phyloP scores from a whole-genome alignment of 2,113 vertebrate species.

The Donacobius atricapilla region DNA sequence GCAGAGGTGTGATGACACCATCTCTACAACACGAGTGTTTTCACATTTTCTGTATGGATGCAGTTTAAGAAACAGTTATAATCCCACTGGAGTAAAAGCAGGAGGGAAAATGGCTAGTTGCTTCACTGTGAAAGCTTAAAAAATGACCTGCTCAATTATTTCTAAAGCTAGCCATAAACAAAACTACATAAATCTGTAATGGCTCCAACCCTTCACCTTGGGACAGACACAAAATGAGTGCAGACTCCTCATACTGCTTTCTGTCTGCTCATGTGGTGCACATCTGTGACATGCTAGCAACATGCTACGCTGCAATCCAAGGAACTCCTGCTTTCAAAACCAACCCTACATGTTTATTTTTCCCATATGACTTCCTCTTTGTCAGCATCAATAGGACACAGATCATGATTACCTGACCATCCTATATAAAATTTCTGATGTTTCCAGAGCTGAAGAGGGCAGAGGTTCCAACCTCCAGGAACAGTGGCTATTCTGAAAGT shows the following conservation, averaged over 20 bases:
- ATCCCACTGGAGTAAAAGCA: not conserved
- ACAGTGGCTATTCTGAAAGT: not conserved
- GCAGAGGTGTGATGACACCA: conserved; percentile 1
- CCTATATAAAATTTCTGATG: not conserved
- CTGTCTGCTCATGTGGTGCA: conserved; percentile 67
- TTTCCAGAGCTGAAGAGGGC: not conserved
- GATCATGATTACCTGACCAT: not conserved
- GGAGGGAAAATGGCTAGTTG: not conserved
- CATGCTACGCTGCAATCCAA: not conserved
- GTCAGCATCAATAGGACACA: not conserved
- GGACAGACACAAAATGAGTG: conserved; percentile 32
- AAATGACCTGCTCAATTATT: not conserved
- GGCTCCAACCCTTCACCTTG: conserved; percentile 37
- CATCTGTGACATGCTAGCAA: conserved; percentile 51
- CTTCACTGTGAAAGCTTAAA: not conserved
- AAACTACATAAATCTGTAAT: not conserved
- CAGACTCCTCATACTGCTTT: conserved; percentile 14
- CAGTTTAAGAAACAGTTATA: not conserved
- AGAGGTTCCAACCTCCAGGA: not conserved
- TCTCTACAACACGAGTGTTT: not conserved
- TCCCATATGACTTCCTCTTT: not conserved
- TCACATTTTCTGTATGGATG: not conserved
- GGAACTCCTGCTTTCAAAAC: conserved; percentile 43
- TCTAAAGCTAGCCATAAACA: not conserved
- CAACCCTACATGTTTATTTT: not conserved